Conservation (phyloP, 2,888 invertebrate genomes). For the Candidula unifasciata region DNA sequence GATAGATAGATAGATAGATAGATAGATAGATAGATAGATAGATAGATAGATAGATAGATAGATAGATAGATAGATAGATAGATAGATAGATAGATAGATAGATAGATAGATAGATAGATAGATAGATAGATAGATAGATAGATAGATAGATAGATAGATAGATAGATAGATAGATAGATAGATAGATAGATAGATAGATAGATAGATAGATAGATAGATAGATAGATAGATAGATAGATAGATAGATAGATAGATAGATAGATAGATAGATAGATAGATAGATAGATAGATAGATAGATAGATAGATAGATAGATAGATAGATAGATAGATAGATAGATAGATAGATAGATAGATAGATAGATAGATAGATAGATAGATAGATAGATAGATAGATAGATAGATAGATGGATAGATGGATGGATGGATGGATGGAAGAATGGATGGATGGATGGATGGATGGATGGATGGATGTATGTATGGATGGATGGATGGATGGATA, state of each 20-base stretch:
- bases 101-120: too few relatives aligned
- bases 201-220: background rate
- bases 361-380: constrained; percentile 8
- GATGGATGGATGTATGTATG: background rate
- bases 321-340: background rate
- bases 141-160: background rate
- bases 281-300: constrained; percentile 26
- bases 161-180: too few relatives aligned
- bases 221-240: too few relatives aligned
- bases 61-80: constrained; percentile 8
- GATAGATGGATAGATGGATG: background rate
- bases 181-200: background rate
- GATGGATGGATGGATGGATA: background rate
- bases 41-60: constrained; percentile 8
- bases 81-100: background rate
- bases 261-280: background rate
- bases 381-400: constrained; percentile 8
- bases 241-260: too few relatives aligned
- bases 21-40: too few relatives aligned
- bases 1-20: background rate
- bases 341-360: constrained; percentile 8
- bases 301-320: constrained; percentile 2
- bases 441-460: too few relatives aligned
- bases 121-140: background rate
- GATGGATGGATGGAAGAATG: too few relatives aligned